Evolutionary conservation across 2,113 vertebrate species (phyloP).

Genomic region (Dendropsophus ebraccatus): DNA sequence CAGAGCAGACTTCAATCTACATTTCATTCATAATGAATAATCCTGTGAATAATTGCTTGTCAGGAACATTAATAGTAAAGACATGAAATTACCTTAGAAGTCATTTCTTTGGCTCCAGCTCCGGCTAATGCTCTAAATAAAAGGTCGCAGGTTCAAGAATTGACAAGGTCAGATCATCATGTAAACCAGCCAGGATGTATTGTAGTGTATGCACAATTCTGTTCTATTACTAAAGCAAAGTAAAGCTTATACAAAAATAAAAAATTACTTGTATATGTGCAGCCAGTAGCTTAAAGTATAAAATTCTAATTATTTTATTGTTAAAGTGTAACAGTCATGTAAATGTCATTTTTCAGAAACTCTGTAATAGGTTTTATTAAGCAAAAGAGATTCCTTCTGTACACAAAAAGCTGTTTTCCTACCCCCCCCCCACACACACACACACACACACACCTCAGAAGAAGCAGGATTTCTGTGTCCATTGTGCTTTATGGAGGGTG

Average conservation of each 20-base stretch:
- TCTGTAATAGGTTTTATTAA: too few species aligned
- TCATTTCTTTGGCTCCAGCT: constrained; percentile 38
- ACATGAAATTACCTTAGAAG: constrained; percentile 27
- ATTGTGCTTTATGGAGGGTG: too few species aligned
- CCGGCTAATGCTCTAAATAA: not conserved
- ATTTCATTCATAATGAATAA: constrained; percentile 50
- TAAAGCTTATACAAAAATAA: not conserved
- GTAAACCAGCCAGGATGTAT: not conserved
- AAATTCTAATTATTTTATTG: not conserved
- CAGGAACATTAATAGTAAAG: constrained; percentile 40
- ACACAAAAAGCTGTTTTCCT: too few species aligned
- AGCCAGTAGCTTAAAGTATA: not conserved
- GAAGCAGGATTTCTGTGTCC: too few species aligned
- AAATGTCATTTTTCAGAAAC: too few species aligned
- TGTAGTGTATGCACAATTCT: not conserved
- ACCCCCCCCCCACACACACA: too few species aligned
- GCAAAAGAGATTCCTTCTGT: too few species aligned
- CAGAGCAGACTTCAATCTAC: constrained; percentile 19
- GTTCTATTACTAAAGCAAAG: not conserved
- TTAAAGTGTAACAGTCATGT: too few species aligned
- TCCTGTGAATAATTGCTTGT: constrained; percentile 48
- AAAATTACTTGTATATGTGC: not conserved
- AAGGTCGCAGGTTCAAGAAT: constrained; percentile 30
- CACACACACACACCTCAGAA: too few species aligned
- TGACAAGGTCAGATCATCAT: constrained; percentile 39